Percentiles rank a stretch among this genome's conserved stretches.
Evolutionary conservation across 1,140 invertebrate genomes (phyloP).

Genomic region (Drosophila ambigua): DNA sequence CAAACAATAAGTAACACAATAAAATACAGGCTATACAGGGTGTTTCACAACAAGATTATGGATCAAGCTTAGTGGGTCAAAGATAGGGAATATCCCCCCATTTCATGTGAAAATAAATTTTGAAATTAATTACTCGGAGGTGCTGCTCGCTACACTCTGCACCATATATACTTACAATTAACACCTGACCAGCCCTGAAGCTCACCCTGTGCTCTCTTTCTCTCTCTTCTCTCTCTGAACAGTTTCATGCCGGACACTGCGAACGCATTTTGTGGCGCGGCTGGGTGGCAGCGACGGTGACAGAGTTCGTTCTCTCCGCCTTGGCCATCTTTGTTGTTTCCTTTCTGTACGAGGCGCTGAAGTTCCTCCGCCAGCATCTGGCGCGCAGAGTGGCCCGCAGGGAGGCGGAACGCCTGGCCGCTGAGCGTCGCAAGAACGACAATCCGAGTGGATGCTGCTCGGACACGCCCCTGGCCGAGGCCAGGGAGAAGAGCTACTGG

Average conservation of each 20-base stretch:
- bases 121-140: neutral
- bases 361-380: slow-evolving; percentile 69
- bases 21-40: slow-evolving; percentile 43
- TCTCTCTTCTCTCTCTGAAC: slow-evolving; percentile 50
- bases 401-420: slow-evolving; percentile 49
- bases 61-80: neutral
- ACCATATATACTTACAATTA: slow-evolving; percentile 1
- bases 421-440: slow-evolving; percentile 47
- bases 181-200: neutral
- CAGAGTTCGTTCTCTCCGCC: slow-evolving; percentile 70
- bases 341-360: slow-evolving; percentile 75
- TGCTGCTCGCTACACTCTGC: slow-evolving; percentile 6
- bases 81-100: neutral
- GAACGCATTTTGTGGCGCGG: slow-evolving; percentile 91
- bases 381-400: slow-evolving; percentile 47
- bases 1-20: slow-evolving; percentile 4
- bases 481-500: slow-evolving; percentile 52
- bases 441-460: slow-evolving; percentile 39
- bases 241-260: slow-evolving; percentile 91
- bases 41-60: slow-evolving; percentile 4
- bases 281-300: slow-evolving; percentile 85
- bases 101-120: neutral
- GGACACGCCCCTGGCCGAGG: slow-evolving; percentile 51
- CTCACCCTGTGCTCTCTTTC: too few relatives aligned
- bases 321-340: slow-evolving; percentile 65